Conservation (phyloP, 2,888 invertebrate genomes). For the Cerastis rubricosa region DNA sequence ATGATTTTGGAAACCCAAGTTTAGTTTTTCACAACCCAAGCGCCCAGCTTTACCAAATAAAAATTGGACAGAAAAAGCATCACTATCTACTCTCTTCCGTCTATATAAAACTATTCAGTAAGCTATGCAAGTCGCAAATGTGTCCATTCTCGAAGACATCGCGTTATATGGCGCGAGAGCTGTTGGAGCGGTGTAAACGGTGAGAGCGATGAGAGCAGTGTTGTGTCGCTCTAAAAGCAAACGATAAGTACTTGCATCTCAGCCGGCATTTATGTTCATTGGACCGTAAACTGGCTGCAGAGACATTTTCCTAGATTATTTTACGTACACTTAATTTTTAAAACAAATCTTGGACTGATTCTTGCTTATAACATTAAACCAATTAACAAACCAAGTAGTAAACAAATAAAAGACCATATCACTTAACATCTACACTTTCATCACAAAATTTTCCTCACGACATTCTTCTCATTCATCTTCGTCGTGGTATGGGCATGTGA, state of each 20-base stretch:
- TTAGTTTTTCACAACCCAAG: neutral
- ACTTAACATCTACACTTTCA: neutral
- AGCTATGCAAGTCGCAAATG: slow-evolving; percentile 21
- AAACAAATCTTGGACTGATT: neutral
- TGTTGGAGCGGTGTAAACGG: slow-evolving; percentile 7
- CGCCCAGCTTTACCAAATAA: neutral
- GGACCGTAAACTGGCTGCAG: slow-evolving; percentile 10
- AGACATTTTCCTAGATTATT: slow-evolving; percentile 9
- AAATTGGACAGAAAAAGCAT: neutral
- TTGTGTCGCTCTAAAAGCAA: slow-evolving; percentile 57
- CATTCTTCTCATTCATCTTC: too few relatives aligned
- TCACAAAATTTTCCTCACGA: too few relatives aligned
- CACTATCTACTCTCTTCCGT: neutral
- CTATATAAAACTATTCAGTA: neutral
- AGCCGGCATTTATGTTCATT: slow-evolving; percentile 41
- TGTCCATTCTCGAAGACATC: slow-evolving; percentile 32
- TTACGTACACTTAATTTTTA: neutral
- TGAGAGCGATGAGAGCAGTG: slow-evolving; percentile 40
- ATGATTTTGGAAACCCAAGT: neutral
- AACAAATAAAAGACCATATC: neutral
- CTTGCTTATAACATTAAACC: neutral
- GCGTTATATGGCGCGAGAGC: slow-evolving; percentile 33
- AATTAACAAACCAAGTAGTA: neutral
- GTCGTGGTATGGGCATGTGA: too few relatives aligned
- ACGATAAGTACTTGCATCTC: slow-evolving; percentile 54